Conservation (phyloP, 2,113 vertebrate species). For the Phycodurus eques region DNA sequence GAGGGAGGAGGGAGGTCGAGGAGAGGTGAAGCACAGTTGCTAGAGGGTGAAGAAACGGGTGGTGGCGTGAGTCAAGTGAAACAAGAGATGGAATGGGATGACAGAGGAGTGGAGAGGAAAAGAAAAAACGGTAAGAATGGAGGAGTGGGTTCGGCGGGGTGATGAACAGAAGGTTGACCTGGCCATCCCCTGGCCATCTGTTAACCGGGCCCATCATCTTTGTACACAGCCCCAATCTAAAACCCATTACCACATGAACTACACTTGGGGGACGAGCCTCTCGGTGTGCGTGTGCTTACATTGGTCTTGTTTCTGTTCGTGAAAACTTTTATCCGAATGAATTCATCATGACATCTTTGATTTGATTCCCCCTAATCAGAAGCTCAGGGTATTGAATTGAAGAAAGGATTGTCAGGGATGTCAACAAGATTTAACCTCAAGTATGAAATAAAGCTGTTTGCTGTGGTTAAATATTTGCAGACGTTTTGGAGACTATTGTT, state of each 20-base stretch:
- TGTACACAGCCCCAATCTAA: conserved; percentile 59
- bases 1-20: conserved; percentile 27
- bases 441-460: background rate
- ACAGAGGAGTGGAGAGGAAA: conserved; percentile 17
- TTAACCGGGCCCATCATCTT: conserved; percentile 55
- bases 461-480: background rate
- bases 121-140: conserved; percentile 53
- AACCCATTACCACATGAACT: conserved; percentile 64
- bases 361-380: conserved; percentile 25
- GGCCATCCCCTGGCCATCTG: conserved; percentile 73
- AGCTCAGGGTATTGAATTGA: conserved; percentile 7
- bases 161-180: conserved; percentile 65
- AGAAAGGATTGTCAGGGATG: conserved; percentile 8
- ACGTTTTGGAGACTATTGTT: background rate
- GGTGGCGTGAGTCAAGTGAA: conserved; percentile 29
- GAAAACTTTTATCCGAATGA: conserved; percentile 28
- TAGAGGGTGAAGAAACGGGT: conserved; percentile 27
- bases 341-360: conserved; percentile 19
- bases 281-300: conserved; percentile 25
- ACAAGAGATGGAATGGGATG: conserved; percentile 48
- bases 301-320: conserved; percentile 22
- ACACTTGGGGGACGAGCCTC: conserved; percentile 54
- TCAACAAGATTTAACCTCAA: conserved; percentile 20
- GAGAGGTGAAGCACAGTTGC: conserved; percentile 29
- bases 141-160: conserved; percentile 55